phyloP scores from a whole-genome alignment of 1,140 invertebrate species.

The Dendroctonus valens region DNA sequence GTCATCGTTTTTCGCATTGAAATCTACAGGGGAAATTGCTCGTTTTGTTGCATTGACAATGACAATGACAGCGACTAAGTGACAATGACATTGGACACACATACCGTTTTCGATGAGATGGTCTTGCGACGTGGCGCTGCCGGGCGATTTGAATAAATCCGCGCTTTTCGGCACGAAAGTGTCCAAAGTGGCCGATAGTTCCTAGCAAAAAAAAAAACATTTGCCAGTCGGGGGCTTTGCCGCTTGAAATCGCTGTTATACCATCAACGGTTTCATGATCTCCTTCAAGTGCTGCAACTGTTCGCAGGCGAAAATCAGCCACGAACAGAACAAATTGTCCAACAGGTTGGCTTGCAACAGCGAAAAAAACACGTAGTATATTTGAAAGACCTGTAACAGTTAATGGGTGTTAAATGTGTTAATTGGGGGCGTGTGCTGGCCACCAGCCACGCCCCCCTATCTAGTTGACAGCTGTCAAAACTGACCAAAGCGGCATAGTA shows the following conservation, averaged over 20 bases:
- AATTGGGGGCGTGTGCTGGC: too few relatives aligned
- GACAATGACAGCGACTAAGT: too few relatives aligned
- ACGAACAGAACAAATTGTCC: conserved; percentile 78
- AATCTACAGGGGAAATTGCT: conserved; percentile 36
- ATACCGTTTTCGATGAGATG: conserved; percentile 56
- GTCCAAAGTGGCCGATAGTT: conserved; percentile 75
- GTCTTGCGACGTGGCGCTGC: conserved; percentile 57
- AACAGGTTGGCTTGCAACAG: conserved; percentile 69
- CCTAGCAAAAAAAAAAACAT: conserved; percentile 43
- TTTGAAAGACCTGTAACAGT: conserved; percentile 47
- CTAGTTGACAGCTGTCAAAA: not conserved
- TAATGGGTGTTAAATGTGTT: too few relatives aligned
- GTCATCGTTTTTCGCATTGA: conserved; percentile 52
- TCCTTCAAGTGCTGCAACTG: conserved; percentile 80
- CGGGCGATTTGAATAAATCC: conserved; percentile 65
- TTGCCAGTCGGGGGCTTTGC: not conserved
- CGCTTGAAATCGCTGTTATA: conserved; percentile 6
- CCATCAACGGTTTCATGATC: conserved; percentile 80
- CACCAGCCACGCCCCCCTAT: too few relatives aligned
- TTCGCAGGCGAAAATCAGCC: conserved; percentile 79
- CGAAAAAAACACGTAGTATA: conserved; percentile 73
- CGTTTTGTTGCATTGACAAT: not conserved
- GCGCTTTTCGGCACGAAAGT: conserved; percentile 76
- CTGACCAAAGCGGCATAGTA: conserved; percentile 65
- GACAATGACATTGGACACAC: not conserved